A percentile compares a stretch with the other conserved stretches of the same genome.
phyloP scores from a whole-genome alignment of 92 coral and sea anemone species.

The Epizoanthus illoricatus region DNA sequence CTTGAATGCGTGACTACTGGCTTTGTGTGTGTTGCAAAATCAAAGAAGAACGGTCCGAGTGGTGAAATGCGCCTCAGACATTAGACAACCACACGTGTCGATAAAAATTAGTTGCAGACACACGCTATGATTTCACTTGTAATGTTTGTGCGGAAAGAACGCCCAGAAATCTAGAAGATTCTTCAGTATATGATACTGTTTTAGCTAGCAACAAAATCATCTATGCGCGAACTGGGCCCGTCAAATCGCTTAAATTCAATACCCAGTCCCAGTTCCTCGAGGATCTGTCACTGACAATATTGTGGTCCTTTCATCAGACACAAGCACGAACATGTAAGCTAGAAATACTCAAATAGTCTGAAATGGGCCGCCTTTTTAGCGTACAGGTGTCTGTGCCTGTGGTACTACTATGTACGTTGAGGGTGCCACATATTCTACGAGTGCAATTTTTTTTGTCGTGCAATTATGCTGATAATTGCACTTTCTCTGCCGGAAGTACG shows the following conservation, averaged over 20 bases:
- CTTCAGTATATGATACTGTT: neutral
- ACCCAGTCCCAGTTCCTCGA: neutral
- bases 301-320: constrained; percentile 4
- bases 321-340: neutral
- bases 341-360: too few species aligned
- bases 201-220: neutral
- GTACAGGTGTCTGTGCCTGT: neutral
- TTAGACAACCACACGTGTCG: neutral
- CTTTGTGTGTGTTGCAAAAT: too few species aligned
- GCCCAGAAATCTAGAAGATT: neutral
- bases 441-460: too few species aligned
- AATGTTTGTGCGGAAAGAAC: neutral
- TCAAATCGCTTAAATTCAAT: constrained; percentile 11
- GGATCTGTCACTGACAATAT: neutral
- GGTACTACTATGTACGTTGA: neutral
- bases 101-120: neutral
- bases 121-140: neutral
- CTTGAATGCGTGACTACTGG: neutral
- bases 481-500: neutral
- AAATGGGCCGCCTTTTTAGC: too few species aligned
- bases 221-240: constrained; percentile 9
- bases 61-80: neutral
- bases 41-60: too few species aligned
- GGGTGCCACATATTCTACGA: neutral
- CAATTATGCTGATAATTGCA: too few species aligned